Evolutionary conservation across 2,113 vertebrate species (phyloP).

Genomic region (Paraplagusia blochii): DNA sequence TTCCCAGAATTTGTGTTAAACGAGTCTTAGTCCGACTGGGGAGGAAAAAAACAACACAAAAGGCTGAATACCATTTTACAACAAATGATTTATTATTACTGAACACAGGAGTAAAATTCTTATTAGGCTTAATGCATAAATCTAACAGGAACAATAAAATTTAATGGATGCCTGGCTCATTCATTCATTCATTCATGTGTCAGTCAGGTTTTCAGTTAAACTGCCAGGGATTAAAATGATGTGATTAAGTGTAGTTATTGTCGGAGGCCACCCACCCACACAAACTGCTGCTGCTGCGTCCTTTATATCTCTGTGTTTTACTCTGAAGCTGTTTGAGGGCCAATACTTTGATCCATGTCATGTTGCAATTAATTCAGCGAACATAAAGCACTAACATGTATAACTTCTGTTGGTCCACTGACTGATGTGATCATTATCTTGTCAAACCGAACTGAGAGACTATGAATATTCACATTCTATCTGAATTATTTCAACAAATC

Average conservation of each 20-base stretch:
- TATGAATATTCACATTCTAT: slow-evolving; percentile 52
- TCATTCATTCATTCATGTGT: slow-evolving; percentile 11
- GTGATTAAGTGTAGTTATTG: slow-evolving; percentile 23
- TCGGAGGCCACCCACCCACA: slow-evolving; percentile 31
- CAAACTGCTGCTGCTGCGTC: slow-evolving; percentile 28
- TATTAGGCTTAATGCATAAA: slow-evolving; percentile 17
- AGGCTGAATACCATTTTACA: neutral
- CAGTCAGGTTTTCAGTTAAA: slow-evolving; percentile 18
- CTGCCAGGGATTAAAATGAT: slow-evolving; percentile 32
- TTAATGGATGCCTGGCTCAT: slow-evolving; percentile 24
- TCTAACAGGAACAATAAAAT: slow-evolving; percentile 20
- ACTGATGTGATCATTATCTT: slow-evolving; percentile 60
- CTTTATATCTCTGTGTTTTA: slow-evolving; percentile 17
- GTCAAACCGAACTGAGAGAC: slow-evolving; percentile 47
- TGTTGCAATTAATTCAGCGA: slow-evolving; percentile 33
- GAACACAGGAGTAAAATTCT: slow-evolving; percentile 24
- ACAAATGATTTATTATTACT: slow-evolving; percentile 2
- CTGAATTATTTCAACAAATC: slow-evolving; percentile 45
- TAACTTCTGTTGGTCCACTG: slow-evolving; percentile 12
- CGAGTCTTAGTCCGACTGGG: too few relatives aligned
- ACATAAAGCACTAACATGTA: too few relatives aligned
- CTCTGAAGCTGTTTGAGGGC: slow-evolving; percentile 31
- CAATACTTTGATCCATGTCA: slow-evolving; percentile 38
- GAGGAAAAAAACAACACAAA: too few relatives aligned
- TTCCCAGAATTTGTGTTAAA: too few relatives aligned